phyloP scores from a whole-genome alignment of 2,888 invertebrate species.

The Drosophila macrospina region DNA sequence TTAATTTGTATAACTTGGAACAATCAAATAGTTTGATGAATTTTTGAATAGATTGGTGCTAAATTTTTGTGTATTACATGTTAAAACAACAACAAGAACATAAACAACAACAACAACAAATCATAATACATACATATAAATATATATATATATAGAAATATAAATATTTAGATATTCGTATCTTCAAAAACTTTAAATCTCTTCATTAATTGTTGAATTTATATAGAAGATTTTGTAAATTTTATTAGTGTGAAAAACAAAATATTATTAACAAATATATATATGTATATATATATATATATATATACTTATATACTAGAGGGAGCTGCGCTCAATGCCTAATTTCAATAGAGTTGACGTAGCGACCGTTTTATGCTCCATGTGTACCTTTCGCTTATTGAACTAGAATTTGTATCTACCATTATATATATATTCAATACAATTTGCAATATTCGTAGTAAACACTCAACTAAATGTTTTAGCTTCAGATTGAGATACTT shows the following conservation, averaged over 20 bases:
- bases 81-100: conserved; percentile 37
- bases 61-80: conserved; percentile 76
- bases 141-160: conserved; percentile 36
- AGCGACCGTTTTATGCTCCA: conserved; percentile 78
- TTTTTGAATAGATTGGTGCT: conserved; percentile 84
- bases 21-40: conserved; percentile 83
- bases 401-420: conserved; percentile 65
- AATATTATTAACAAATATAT: conserved; percentile 35
- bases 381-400: conserved; percentile 81
- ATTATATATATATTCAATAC: conserved; percentile 38
- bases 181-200: conserved; percentile 60
- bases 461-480: conserved; percentile 54
- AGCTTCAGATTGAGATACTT: conserved; percentile 40
- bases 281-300: conserved; percentile 17
- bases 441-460: conserved; percentile 62
- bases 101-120: conserved; percentile 33
- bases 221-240: conserved; percentile 78
- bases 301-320: conserved; percentile 35
- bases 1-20: conserved; percentile 81
- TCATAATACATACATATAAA: conserved; percentile 52
- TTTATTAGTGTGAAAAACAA: conserved; percentile 67
- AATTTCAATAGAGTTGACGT: conserved; percentile 32
- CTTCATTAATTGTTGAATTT: conserved; percentile 78
- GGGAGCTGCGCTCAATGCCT: conserved; percentile 42
- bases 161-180: conserved; percentile 27